phyloP scores from a whole-genome alignment of 30 jellyfish, hydroid and myxozoan genomes.

The Aurelia aurita complex sp. Pacific region DNA sequence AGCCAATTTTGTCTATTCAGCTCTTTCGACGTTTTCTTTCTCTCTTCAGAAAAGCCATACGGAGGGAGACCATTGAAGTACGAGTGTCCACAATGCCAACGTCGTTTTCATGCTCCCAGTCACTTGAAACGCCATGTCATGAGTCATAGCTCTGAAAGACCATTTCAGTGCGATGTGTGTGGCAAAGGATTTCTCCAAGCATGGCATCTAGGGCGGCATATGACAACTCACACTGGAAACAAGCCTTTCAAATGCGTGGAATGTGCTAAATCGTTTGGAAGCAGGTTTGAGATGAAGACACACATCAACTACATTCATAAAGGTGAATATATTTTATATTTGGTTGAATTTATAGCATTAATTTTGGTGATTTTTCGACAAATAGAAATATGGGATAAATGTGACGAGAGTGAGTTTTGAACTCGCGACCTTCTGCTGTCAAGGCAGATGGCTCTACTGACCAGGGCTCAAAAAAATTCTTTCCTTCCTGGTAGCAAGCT shows the following conservation, averaged over 20 bases:
- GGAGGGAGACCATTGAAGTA: conserved; percentile 98
- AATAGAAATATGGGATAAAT: too few species aligned
- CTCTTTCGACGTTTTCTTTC: not conserved
- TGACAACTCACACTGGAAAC: conserved; percentile 99
- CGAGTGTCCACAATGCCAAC: conserved; percentile 86
- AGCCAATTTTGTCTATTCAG: too few species aligned
- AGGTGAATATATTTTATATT: conserved; percentile 51
- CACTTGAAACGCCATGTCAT: conserved; percentile 93
- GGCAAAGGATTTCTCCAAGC: conserved; percentile 97
- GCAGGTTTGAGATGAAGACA: conserved; percentile 99
- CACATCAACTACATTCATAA: conserved; percentile 93
- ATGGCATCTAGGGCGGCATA: conserved; percentile 98
- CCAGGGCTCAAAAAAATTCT: too few species aligned
- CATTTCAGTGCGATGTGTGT: conserved; percentile 89
- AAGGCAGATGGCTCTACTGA: too few species aligned
- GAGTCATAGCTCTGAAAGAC: conserved; percentile 97
- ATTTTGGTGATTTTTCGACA: too few species aligned
- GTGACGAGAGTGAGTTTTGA: too few species aligned
- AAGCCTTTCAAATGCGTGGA: conserved; percentile 94
- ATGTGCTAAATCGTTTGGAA: conserved; percentile 95
- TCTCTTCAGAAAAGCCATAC: conserved; percentile 82
- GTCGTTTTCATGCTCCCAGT: conserved; percentile 97
- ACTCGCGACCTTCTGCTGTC: not conserved
- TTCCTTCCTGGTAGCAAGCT: too few species aligned
- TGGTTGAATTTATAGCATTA: not conserved